Evolutionary conservation across 35 echinoderm and acorn worm genomes (phyloP), one percentile per base, ranked within the genome.

Genomic region (Ptychodera flava): DNA sequence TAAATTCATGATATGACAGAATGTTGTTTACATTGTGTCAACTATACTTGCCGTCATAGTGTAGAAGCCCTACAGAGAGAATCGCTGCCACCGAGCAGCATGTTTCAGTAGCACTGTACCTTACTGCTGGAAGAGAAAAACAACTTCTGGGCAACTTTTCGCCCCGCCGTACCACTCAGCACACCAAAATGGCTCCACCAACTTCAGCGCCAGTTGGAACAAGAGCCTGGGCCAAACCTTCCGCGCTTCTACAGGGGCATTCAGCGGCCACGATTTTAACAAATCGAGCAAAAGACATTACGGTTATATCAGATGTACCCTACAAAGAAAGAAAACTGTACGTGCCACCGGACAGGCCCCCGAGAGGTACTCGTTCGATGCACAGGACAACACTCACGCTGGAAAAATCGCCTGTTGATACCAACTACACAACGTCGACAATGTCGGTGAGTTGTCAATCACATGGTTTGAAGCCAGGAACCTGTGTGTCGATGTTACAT

Each of bases 201-300:
- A 6, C 45, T 12, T 6, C 22, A 6, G 22, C 45, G 45, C 6
- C 45, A 64, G 45, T 64, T 12, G 45, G 82, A 28, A 33, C 35
- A 14, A 35, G n/a, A n/a, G n/a, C n/a, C n/a, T n/a, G n/a, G n/a
- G n/a, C n/a, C n/a, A n/a, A n/a, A n/a, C n/a, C n/a, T n/a, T n/a
- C n/a, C n/a, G n/a, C n/a, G n/a, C n/a, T n/a, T n/a, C n/a, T n/a
- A 83, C 95, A 93, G 84, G 95, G 95, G 29, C 95, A 97, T 35
- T 97, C 95, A 31, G 78, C 95, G 31, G 92, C 83, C 30, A 99
- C 96, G 27, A 92, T 99, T 31, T 80, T 99, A 31, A 94, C 96
- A 86, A 99, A 99, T 78, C 28, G 83, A 32, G 92, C 96, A 31
- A 92, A 80, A 79, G 94, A 94, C 75, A 90, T 94, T 34, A 94